phyloP scores from a whole-genome alignment of 53 echinoderm and acorn worm species.

The Temnopleurus reevesii region DNA sequence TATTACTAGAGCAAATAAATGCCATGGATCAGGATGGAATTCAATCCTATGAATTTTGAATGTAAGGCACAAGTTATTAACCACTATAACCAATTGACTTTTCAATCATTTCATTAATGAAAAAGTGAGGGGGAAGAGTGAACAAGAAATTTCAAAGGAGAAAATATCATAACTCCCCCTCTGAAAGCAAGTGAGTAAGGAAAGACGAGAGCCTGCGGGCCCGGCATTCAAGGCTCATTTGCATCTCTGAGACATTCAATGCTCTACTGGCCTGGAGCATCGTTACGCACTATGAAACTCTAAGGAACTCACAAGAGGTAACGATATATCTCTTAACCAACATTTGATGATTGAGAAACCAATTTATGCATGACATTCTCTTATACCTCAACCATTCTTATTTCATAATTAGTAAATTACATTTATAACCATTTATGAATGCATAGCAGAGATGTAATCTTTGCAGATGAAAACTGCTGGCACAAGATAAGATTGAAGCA shows the following conservation, averaged over 20 bases:
- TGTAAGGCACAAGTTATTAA: too few relatives aligned
- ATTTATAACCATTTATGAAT: not conserved
- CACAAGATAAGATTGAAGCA: not conserved
- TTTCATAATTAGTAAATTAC: not conserved
- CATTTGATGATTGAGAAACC: constrained; percentile 24
- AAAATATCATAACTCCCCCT: not conserved
- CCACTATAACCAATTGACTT: too few relatives aligned
- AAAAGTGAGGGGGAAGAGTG: too few relatives aligned
- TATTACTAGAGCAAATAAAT: too few relatives aligned
- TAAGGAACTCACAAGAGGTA: constrained; percentile 2
- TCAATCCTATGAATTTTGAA: too few relatives aligned
- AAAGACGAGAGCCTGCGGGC: not conserved
- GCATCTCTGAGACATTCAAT: constrained; percentile 41
- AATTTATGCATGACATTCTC: not conserved
- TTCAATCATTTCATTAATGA: too few relatives aligned
- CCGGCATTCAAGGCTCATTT: constrained; percentile 39
- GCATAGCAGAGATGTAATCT: not conserved
- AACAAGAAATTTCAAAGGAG: too few relatives aligned
- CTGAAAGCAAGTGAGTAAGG: not conserved
- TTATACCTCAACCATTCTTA: not conserved
- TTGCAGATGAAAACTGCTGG: not conserved
- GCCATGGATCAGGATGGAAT: too few relatives aligned
- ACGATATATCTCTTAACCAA: constrained; percentile 49
- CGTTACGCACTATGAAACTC: constrained; percentile 38
- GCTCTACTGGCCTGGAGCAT: constrained; percentile 18